Base-by-base conservation (phyloP, 2,797 vertebrate genomes). In the Saxicola maurus region DNA sequence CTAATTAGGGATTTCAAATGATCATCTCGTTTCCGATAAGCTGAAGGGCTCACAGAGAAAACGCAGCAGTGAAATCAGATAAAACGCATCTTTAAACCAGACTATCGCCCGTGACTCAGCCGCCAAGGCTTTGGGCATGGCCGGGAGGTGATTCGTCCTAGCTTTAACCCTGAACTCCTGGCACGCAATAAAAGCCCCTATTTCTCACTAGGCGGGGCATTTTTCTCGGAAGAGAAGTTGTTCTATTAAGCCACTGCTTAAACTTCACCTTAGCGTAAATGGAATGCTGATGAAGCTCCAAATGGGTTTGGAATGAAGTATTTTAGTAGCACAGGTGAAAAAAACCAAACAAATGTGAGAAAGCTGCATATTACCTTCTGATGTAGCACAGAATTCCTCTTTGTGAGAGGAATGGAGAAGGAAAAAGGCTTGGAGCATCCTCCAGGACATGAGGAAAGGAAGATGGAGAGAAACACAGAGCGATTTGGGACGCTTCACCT, bases 121-220 rank as follows among this genome's bases (percentile, higher is more conserved):
- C 56, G 53, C 64, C 16, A 1, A 15, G 10, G 49, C 69, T 28
- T 11, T 4, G 45, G 86, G 83, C 80, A 55, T 7, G 61, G 8
- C 71, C 42, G 17, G 23, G 61, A 30, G 49, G 30, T 42, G 13
- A 57, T 61, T 31, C 13, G 66, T 64, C 82, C 85, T 57, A 59
- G 30, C 66, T 87, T 23, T 57, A 57, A 68, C 51, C 11, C 28
- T 20, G 66, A 86, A 23, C 88, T 43, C 13, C 59, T 65, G 90
- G 62, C 88, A 55, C 4, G 43, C 84, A 31, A 30, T 51, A 52
- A 87, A 93, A 77, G 57, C 89, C 87, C 59, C 90, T 90, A 75
- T 66, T 93, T 83, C 83, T 84, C 25, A 10, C 67, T 9, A 77
- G 86, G 62, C 42, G 51, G 65, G 88, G 71, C 78, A 20, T 40